Percentiles rank a stretch among this genome's conserved stretches.
Conservation (phyloP, 2,113 vertebrate species). For the Solea solea region DNA sequence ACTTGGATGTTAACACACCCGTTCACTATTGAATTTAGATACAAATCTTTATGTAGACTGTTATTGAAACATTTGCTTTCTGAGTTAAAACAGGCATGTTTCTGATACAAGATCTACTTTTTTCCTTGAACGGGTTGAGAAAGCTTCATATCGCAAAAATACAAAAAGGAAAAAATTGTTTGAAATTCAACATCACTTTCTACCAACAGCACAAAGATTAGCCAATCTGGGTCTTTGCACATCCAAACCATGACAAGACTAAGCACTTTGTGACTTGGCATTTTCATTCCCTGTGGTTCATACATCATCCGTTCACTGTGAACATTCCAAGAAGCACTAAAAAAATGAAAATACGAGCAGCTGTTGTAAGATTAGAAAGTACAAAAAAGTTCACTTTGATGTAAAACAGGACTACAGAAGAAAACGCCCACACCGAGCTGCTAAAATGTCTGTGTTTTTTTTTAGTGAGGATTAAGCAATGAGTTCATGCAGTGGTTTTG, state of each 20-base stretch:
- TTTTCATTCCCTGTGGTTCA: background rate
- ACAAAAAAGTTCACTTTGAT: too few relatives aligned
- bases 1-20: slow-evolving; percentile 27
- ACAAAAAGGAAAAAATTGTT: slow-evolving; percentile 18
- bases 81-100: slow-evolving; percentile 34
- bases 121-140: background rate
- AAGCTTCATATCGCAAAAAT: background rate
- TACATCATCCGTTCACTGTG: background rate
- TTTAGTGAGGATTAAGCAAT: too few relatives aligned
- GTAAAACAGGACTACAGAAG: too few relatives aligned
- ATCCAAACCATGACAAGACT: background rate
- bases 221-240: background rate
- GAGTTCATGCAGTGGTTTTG: background rate
- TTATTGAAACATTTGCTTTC: slow-evolving; percentile 43
- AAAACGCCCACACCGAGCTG: too few relatives aligned
- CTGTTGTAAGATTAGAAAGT: background rate
- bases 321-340: background rate
- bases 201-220: background rate
- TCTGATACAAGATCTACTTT: slow-evolving; percentile 6
- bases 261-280: background rate
- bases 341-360: background rate
- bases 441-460: too few relatives aligned
- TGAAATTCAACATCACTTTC: slow-evolving; percentile 9
- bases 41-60: slow-evolving; percentile 8
- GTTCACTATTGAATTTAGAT: slow-evolving; percentile 10